These are phyloP conservation scores for Tribolium castaneum DNA, from an alignment of 1,140 invertebrate species.

Conservation along the genomic window DNA sequence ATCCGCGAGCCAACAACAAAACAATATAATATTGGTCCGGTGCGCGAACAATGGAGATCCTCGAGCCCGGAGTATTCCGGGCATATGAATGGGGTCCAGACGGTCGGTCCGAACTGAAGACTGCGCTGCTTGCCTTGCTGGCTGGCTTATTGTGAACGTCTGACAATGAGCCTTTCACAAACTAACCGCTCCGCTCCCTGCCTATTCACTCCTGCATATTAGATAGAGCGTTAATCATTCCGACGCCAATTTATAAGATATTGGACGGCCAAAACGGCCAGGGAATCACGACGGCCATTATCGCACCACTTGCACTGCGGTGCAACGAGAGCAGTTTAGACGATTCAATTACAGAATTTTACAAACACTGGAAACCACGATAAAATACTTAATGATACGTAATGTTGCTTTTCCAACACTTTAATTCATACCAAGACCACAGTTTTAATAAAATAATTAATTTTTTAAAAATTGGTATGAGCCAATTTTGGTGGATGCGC, in stretches of 20 bases:
- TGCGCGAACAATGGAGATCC: constrained; percentile 8
- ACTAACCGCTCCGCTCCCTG: constrained; percentile 43
- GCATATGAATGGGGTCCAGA: constrained; percentile 39
- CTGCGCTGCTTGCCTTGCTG: constrained; percentile 7
- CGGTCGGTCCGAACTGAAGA: constrained; percentile 10
- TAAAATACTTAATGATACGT: too few relatives aligned
- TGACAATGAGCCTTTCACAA: constrained; percentile 43
- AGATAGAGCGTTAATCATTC: constrained; percentile 46
- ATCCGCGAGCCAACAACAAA: background rate
- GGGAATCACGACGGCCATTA: background rate
- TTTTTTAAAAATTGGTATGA: too few relatives aligned
- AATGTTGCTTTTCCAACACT: too few relatives aligned
- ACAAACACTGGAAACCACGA: too few relatives aligned
- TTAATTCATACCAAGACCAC: too few relatives aligned
- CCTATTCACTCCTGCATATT: constrained; percentile 44
- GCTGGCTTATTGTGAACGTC: constrained; percentile 36
- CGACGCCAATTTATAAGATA: constrained; percentile 43
- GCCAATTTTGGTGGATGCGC: constrained; percentile 28
- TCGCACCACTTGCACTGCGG: background rate
- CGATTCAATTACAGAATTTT: too few relatives aligned
- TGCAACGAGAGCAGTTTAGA: too few relatives aligned
- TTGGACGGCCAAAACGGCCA: constrained; percentile 23
- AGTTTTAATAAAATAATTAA: background rate
- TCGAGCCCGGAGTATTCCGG: constrained; percentile 21
- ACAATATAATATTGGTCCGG: constrained; percentile 24